Percentiles rank a stretch among this genome's conserved stretches.
Conservation (phyloP, 2,797 vertebrate species). For the Kryptolebias ocellatus region DNA sequence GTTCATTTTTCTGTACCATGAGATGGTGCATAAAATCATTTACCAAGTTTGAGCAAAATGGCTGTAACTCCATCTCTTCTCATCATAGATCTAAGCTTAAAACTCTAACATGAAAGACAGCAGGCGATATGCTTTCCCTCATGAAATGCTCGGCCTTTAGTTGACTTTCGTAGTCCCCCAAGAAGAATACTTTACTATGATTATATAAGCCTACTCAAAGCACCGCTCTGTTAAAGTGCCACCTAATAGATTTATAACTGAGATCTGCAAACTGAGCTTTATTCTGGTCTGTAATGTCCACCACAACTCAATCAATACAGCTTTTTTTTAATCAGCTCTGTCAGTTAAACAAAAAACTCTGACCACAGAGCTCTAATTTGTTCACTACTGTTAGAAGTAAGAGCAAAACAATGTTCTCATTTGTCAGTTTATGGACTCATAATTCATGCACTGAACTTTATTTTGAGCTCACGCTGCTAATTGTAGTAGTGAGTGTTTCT, state of each 20-base stretch:
- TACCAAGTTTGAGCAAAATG: no score
- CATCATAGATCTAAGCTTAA: no score
- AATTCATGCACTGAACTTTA: constrained; percentile 13
- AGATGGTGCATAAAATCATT: no score
- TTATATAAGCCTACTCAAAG: no score
- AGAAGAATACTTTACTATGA: no score
- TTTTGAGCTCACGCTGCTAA: constrained; percentile 8
- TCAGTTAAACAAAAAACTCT: background rate
- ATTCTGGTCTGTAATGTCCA: background rate
- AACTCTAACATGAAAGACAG: no score
- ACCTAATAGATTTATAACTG: background rate
- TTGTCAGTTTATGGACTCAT: background rate
- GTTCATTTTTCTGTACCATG: no score
- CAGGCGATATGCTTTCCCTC: no score
- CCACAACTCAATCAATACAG: constrained; percentile 15
- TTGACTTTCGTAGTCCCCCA: no score
- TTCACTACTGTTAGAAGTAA: constrained; percentile 3
- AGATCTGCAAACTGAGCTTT: constrained; percentile 8
- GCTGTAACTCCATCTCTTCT: no score
- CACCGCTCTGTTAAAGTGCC: no score
- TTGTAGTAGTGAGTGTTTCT: constrained; percentile 11
- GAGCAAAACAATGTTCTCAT: constrained; percentile 4
- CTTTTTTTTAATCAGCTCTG: constrained; percentile 18
- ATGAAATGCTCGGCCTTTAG: no score
- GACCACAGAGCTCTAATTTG: background rate